Conservation (phyloP, 2,797 vertebrate genomes). For the Acridotheres tristis region DNA sequence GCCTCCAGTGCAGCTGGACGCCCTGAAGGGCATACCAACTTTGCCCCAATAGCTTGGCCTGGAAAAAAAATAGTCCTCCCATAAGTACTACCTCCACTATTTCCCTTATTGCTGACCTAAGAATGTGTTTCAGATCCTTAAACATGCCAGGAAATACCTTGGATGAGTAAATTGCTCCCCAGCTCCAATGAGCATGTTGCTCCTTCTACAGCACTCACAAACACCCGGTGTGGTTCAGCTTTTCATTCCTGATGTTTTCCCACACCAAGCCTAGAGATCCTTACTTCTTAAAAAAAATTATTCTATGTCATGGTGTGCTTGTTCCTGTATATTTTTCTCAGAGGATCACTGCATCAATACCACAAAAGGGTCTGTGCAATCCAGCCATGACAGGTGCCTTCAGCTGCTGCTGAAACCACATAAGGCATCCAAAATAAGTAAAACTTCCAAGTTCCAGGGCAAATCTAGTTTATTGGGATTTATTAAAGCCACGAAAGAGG, state of each 20-base stretch:
- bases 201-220: neutral
- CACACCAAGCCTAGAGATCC: neutral
- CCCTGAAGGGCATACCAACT: neutral
- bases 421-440: neutral
- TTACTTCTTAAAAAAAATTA: neutral
- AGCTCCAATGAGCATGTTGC: neutral
- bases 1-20: neutral
- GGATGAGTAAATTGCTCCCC: neutral
- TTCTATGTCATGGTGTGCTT: neutral
- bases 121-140: neutral
- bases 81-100: neutral
- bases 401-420: constrained; percentile 30
- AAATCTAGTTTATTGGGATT: neutral
- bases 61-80: neutral
- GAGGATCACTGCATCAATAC: neutral
- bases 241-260: constrained; percentile 42
- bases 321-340: neutral
- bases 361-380: neutral
- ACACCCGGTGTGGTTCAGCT: neutral
- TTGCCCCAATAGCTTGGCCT: neutral
- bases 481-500: neutral
- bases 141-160: neutral
- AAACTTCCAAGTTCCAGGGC: neutral
- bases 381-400: neutral
- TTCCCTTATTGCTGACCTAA: neutral